Conservation (phyloP, 2,888 invertebrate species). For the Athalia circularis region DNA sequence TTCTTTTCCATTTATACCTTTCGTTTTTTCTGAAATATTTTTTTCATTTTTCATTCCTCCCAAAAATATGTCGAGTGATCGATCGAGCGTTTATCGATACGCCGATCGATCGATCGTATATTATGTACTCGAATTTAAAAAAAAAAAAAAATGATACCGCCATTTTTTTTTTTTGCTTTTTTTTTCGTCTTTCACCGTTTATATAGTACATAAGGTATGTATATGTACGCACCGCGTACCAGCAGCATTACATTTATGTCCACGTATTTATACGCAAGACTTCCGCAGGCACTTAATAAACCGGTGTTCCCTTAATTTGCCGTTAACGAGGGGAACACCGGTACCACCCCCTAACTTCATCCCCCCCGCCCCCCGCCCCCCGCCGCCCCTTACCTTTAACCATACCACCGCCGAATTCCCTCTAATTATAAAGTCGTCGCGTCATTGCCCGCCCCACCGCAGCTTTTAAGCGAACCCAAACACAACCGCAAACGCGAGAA, state of each 20-base stretch:
- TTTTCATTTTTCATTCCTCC: too few relatives aligned
- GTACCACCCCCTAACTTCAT: neutral
- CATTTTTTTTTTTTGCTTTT: neutral
- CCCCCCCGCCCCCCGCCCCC: too few relatives aligned
- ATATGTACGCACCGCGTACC: too few relatives aligned
- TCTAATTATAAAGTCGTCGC: constrained; percentile 44
- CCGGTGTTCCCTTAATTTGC: constrained; percentile 39
- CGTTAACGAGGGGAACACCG: constrained; percentile 16
- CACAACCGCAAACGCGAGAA: constrained; percentile 30
- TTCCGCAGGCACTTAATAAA: constrained; percentile 35
- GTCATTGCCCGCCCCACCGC: constrained; percentile 31
- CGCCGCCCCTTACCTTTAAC: too few relatives aligned
- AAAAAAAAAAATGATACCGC: too few relatives aligned
- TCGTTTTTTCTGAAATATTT: too few relatives aligned
- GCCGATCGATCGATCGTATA: too few relatives aligned
- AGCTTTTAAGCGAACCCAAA: constrained; percentile 28
- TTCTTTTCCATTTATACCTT: too few relatives aligned
- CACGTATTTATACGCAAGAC: constrained; percentile 12
- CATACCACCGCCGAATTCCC: constrained; percentile 12
- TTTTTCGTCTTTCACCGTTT: neutral
- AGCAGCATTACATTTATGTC: neutral
- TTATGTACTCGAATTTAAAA: too few relatives aligned
- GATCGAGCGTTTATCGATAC: too few relatives aligned
- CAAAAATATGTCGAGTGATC: too few relatives aligned
- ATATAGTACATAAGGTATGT: too few relatives aligned